Evolutionary conservation across 2,797 vertebrate genomes (phyloP).

Genomic region (Acrossocheilus wenchowensis): DNA sequence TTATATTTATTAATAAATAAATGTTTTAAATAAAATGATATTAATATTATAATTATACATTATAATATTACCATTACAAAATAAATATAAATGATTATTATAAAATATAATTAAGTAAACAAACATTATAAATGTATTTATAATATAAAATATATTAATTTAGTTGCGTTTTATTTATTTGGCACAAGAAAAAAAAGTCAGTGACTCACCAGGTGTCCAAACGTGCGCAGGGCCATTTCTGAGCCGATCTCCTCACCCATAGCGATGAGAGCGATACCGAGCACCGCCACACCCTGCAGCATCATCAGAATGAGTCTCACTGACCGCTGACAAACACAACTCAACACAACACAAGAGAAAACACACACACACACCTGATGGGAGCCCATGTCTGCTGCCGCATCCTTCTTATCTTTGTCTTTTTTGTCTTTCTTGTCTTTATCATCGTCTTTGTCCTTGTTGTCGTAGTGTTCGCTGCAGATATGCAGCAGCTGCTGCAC

Average conservation of each 20-base stretch:
- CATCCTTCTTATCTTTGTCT: slow-evolving; percentile 97
- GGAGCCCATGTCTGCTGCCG: slow-evolving; percentile 93
- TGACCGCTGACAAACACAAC: slow-evolving; percentile 65
- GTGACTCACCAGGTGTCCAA: slow-evolving; percentile 93
- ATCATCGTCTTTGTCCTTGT: slow-evolving; percentile 96
- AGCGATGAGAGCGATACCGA: slow-evolving; percentile 95
- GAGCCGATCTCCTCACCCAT: slow-evolving; percentile 99
- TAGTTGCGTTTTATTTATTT: too few species aligned
- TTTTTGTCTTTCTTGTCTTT: slow-evolving; percentile 98
- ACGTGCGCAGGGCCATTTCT: slow-evolving; percentile 96
- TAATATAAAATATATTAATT: too few species aligned
- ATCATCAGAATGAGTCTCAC: background rate
- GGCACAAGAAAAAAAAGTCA: background rate
- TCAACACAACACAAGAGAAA: too few species aligned
- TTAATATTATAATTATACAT: too few species aligned
- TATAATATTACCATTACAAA: too few species aligned
- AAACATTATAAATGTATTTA: too few species aligned
- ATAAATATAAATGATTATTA: too few species aligned
- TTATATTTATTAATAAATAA: too few species aligned
- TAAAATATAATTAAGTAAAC: too few species aligned
- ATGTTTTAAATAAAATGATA: too few species aligned
- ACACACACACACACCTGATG: slow-evolving; percentile 86
- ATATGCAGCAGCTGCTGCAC: slow-evolving; percentile 98
- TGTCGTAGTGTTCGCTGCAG: slow-evolving; percentile 97
- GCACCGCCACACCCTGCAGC: slow-evolving; percentile 89